Base-by-base conservation (phyloP, 2,113 vertebrate species). In the Dicentrarchus labrax region DNA sequence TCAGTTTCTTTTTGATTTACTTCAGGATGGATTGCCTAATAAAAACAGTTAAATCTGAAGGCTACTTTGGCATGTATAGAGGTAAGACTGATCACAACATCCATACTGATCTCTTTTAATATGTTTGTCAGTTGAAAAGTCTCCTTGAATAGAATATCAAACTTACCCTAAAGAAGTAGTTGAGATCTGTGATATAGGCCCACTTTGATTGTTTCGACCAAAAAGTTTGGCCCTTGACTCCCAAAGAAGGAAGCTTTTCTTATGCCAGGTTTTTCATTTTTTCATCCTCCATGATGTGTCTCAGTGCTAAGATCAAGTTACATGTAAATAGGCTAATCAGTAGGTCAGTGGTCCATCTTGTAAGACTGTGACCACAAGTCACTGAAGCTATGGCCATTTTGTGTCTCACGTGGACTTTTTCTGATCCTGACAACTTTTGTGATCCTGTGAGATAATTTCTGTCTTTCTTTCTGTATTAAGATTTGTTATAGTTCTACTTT, bases 61-160 rank as follows among this genome's bases (percentile, higher is more conserved):
- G 96, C 47, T 97, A 95, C 92, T 96, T 97, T 85, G 96, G 96
- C 84, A 97, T 97, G 95, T 97, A 97, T 80, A 96, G 96, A 97
- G 96, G 96, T 97, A 92, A 92, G 93, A 76, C 53, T 67, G 21
- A 4, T 61, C 2, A 38, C 2, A 71, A 45, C 64, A 41, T 51
- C 56, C 8, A 47, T 48, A 30, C 47, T 21, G 30, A n/a, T 6
- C 0, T 0, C 41, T 16, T 65, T 79, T 43, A 51, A 41, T 8
- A 51, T 38, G 2, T n/a, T n/a, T 47, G 6, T 59, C 53, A 60
- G 12, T 36, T 43, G 8, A 53, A 41, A 17, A 64, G 15, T 54
- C 4, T n/a, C 24, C 8, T 17, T n/a, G 5, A 60, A 53, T n/a
- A 76, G 38, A 57, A 56, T 54, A 41, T 24, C 21, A 41, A 16